Percentiles rank a stretch among this genome's conserved stretches.
Conservation (phyloP, 2,888 invertebrate genomes). For the Colletes collaris region DNA sequence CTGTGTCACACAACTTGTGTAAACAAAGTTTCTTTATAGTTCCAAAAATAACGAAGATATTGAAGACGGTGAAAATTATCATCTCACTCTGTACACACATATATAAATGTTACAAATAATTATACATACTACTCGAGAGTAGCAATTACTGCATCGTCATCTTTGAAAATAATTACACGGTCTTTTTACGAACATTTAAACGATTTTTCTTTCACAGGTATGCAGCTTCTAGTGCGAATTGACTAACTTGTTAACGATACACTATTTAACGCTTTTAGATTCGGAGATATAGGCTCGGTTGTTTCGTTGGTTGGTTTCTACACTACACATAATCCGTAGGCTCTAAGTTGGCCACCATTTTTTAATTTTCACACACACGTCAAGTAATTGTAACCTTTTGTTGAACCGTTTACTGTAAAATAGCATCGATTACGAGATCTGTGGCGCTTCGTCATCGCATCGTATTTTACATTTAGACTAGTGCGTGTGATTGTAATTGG, state of each 20-base stretch:
- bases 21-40: no score
- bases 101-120: conserved; percentile 23
- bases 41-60: no score
- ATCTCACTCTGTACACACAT: no score
- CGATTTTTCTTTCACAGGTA: conserved; percentile 79
- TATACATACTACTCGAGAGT: conserved; percentile 44
- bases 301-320: conserved; percentile 17
- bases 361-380: conserved; percentile 5
- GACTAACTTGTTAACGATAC: conserved; percentile 70
- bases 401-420: background rate
- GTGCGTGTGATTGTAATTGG: conserved; percentile 33
- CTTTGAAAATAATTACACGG: conserved; percentile 46
- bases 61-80: no score
- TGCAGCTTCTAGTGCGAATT: conserved; percentile 79
- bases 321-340: conserved; percentile 27
- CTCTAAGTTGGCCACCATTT: conserved; percentile 14
- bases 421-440: background rate
- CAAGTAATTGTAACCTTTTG: conserved; percentile 25
- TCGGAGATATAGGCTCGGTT: conserved; percentile 72
- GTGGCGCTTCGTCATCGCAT: conserved; percentile 18
- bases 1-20: no score
- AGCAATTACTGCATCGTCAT: conserved; percentile 53
- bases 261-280: conserved; percentile 73
- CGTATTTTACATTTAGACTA: conserved; percentile 40
- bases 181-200: conserved; percentile 63